Percentiles rank a stretch among this genome's conserved stretches.
These are phyloP conservation scores for Protosalanx chinensis DNA, from an alignment of 2,797 vertebrate genomes.

Conservation along the genomic window DNA sequence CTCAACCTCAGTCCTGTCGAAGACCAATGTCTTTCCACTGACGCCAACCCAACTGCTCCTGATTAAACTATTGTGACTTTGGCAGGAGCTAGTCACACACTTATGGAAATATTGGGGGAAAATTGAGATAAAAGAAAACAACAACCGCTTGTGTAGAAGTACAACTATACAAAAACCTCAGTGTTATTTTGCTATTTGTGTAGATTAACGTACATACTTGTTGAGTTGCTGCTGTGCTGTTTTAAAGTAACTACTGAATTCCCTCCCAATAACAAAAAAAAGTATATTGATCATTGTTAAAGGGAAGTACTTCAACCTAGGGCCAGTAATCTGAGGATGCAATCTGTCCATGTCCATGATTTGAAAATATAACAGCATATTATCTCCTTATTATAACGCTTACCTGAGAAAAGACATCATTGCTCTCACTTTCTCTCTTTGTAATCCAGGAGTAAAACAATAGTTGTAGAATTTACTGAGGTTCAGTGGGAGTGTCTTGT, in stretches of 20 bases:
- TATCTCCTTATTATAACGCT: not conserved
- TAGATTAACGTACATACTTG: not conserved
- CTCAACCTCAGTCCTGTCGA: slow-evolving; percentile 61
- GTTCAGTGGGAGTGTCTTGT: slow-evolving; percentile 13
- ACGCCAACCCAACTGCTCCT: slow-evolving; percentile 61
- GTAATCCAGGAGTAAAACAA: not conserved
- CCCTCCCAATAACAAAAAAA: not conserved
- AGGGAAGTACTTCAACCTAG: not conserved
- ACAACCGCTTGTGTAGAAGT: slow-evolving; percentile 1
- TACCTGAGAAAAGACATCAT: not conserved
- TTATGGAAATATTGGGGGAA: slow-evolving; percentile 58
- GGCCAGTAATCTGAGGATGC: slow-evolving; percentile 2
- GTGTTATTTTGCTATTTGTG: not conserved
- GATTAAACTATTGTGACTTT: slow-evolving; percentile 66
- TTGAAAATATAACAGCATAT: too few relatives aligned
- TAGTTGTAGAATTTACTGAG: not conserved
- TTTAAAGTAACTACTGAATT: not conserved
- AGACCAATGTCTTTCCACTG: slow-evolving; percentile 63
- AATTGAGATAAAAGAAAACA: slow-evolving; percentile 45
- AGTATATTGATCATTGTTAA: slow-evolving; percentile 16
- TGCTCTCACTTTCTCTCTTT: not conserved
- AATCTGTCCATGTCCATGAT: slow-evolving; percentile 12
- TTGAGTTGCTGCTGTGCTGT: not conserved
- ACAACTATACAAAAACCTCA: not conserved
- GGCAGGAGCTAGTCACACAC: slow-evolving; percentile 43